Conservation (phyloP, 1,140 invertebrate genomes). For the Drosophila parvula region DNA sequence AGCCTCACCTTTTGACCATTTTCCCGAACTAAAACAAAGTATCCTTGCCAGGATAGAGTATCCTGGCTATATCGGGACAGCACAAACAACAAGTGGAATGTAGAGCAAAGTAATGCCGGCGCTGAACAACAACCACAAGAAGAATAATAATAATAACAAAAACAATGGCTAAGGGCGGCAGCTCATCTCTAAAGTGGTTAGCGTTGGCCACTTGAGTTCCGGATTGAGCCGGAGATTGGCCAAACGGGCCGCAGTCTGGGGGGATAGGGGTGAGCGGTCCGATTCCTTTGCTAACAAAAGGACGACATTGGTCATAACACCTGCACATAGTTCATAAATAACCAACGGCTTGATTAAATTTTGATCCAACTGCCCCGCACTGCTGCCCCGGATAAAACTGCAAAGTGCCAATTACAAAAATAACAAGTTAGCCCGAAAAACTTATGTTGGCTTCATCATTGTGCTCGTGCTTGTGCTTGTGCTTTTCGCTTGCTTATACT, state of each 20-base stretch:
- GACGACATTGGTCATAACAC: slow-evolving; percentile 52
- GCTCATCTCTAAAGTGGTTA: slow-evolving; percentile 71
- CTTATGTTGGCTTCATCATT: slow-evolving; percentile 44
- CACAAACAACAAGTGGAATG: slow-evolving; percentile 35
- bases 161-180: slow-evolving; percentile 43
- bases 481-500: background rate
- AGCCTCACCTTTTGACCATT: background rate
- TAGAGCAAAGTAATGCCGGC: slow-evolving; percentile 46
- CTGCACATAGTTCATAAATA: slow-evolving; percentile 46
- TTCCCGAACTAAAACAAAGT: background rate
- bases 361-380: background rate
- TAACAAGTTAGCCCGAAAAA: slow-evolving; percentile 61
- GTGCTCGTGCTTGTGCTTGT: background rate
- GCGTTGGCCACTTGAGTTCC: slow-evolving; percentile 57
- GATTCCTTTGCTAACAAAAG: slow-evolving; percentile 1
- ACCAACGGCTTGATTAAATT: slow-evolving; percentile 52
- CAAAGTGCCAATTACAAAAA: slow-evolving; percentile 75
- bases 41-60: background rate
- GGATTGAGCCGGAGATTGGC: slow-evolving; percentile 44
- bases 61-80: background rate
- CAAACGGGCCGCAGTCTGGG: slow-evolving; percentile 2
- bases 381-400: slow-evolving; percentile 45
- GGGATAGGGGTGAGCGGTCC: background rate
- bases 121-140: slow-evolving; percentile 14
- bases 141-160: slow-evolving; percentile 3